Percentiles rank a stretch among this genome's conserved stretches.
phyloP scores from a whole-genome alignment of 2,797 vertebrate species.

The Acipenser ruthenus region DNA sequence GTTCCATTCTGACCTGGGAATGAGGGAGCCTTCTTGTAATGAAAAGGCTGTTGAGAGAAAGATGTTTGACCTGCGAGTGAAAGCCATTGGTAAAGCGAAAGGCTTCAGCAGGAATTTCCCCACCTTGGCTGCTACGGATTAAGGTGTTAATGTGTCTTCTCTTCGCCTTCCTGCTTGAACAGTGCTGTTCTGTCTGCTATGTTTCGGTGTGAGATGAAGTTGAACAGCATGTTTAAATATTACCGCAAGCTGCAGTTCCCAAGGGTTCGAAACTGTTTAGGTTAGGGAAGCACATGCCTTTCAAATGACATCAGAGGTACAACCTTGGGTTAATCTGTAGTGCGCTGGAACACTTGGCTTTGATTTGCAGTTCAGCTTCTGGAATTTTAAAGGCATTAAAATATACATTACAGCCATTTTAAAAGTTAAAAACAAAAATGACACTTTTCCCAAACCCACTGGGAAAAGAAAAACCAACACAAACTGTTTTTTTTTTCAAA shows the following conservation, averaged over 20 bases:
- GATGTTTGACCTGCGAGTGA: no score
- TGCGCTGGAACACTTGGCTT: slow-evolving; percentile 39
- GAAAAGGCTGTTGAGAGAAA: no score
- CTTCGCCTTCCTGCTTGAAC: not conserved
- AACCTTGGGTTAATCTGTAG: slow-evolving; percentile 3
- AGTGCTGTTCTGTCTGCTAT: not conserved
- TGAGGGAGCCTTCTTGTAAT: no score
- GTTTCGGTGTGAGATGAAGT: not conserved
- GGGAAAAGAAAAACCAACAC: not conserved
- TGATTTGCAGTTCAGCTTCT: slow-evolving; percentile 28
- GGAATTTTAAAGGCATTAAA: slow-evolving; percentile 20
- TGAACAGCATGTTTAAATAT: not conserved
- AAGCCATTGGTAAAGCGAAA: not conserved
- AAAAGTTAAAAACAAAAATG: not conserved
- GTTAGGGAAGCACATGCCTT: not conserved
- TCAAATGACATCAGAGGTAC: not conserved
- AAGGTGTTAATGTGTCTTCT: not conserved
- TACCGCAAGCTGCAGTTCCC: not conserved
- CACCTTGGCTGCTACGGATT: no score
- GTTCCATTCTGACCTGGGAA: no score
- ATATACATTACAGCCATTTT: not conserved
- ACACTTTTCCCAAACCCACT: not conserved
- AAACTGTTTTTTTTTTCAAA: no score
- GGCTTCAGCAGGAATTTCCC: no score
- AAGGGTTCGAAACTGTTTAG: not conserved